These are phyloP conservation scores for Drosophila paracracens DNA, from an alignment of 2,888 invertebrate species.

Conservation along the genomic window DNA sequence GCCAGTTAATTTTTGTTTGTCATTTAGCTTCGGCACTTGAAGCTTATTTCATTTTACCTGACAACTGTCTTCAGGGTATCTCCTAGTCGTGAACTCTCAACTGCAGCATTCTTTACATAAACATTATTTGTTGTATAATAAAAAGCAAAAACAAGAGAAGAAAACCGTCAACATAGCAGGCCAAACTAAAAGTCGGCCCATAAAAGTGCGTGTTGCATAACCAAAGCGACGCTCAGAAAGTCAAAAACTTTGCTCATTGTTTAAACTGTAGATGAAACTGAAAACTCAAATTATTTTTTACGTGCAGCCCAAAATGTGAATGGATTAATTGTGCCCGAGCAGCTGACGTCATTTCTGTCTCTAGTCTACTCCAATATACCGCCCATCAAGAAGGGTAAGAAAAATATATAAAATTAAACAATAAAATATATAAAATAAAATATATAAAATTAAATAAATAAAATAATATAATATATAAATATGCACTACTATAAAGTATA, in stretches of 20 bases:
- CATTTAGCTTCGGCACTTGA: background rate
- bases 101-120: background rate
- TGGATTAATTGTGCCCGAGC: slow-evolving; percentile 91
- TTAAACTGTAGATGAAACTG: slow-evolving; percentile 7
- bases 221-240: slow-evolving; percentile 10
- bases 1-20: background rate
- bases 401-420: background rate
- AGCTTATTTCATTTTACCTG: background rate
- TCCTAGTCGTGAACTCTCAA: background rate
- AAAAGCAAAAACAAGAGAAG: slow-evolving; percentile 1
- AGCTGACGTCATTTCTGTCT: slow-evolving; percentile 91
- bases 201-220: slow-evolving; percentile 33
- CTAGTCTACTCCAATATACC: slow-evolving; percentile 94
- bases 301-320: slow-evolving; percentile 76
- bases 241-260: background rate
- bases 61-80: background rate
- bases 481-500: background rate
- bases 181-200: slow-evolving; percentile 19
- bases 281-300: slow-evolving; percentile 7
- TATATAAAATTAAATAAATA: background rate
- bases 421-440: background rate
- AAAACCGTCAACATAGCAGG: slow-evolving; percentile 6
- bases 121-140: slow-evolving; percentile 23
- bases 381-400: slow-evolving; percentile 92
- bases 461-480: too few relatives aligned